Conservation (phyloP, 2,888 invertebrate genomes). For the Hypomecis punctinalis region DNA sequence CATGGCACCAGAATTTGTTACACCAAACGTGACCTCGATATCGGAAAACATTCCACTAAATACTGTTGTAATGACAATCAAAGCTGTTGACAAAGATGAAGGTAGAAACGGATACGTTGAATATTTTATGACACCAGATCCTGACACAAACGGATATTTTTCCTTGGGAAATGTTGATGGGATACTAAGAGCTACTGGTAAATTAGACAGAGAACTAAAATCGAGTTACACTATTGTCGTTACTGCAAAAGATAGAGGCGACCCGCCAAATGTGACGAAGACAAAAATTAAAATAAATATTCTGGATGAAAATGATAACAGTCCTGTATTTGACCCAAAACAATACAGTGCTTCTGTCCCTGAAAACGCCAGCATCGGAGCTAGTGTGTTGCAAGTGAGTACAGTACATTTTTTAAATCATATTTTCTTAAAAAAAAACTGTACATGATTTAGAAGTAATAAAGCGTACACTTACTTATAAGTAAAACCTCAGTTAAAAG, state of each 20-base stretch:
- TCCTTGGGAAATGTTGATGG: conserved; percentile 95
- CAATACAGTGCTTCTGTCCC: conserved; percentile 96
- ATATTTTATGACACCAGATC: conserved; percentile 90
- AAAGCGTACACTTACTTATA: no score
- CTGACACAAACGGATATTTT: conserved; percentile 88
- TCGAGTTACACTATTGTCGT: conserved; percentile 91
- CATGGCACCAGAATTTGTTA: conserved; percentile 94
- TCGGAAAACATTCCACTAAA: conserved; percentile 94
- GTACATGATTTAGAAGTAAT: no score
- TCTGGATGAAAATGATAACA: conserved; percentile 95
- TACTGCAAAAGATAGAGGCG: conserved; percentile 95
- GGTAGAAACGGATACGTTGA: conserved; percentile 96
- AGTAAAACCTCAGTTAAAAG: no score
- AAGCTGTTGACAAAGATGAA: conserved; percentile 95
- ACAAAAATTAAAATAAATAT: conserved; percentile 89
- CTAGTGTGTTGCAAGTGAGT: conserved; percentile 92
- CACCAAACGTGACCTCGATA: conserved; percentile 91
- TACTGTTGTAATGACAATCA: conserved; percentile 94
- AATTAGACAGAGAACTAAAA: conserved; percentile 92
- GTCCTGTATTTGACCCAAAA: conserved; percentile 94
- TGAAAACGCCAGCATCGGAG: conserved; percentile 97
- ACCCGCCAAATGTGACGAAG: conserved; percentile 90
- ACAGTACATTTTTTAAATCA: conserved; percentile 20
- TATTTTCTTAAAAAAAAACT: background rate
- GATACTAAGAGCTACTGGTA: conserved; percentile 92